These are phyloP conservation scores for Brachionus manjavacas DNA, from an alignment of 1,140 invertebrate species.

Conservation along the genomic window DNA sequence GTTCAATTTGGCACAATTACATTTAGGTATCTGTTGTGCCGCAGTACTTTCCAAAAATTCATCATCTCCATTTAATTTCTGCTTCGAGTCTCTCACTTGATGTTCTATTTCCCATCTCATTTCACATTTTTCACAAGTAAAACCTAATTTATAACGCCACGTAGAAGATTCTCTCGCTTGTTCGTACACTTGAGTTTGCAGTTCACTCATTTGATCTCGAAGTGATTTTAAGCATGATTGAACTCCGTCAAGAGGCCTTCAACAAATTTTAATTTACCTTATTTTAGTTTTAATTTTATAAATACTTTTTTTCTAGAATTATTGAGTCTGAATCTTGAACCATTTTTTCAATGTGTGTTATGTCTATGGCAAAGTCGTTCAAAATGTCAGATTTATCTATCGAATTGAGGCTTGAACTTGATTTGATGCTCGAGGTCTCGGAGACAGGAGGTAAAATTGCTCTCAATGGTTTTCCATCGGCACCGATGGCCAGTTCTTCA, in stretches of 20 bases:
- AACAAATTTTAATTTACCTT: neutral
- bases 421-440: neutral
- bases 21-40: constrained; percentile 32
- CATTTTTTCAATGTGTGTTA: constrained; percentile 42
- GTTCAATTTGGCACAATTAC: constrained; percentile 25
- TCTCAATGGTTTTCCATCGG: constrained; percentile 17
- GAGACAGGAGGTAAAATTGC: constrained; percentile 14
- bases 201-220: constrained; percentile 38
- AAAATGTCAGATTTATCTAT: neutral
- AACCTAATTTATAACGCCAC: constrained; percentile 34
- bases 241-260: constrained; percentile 30
- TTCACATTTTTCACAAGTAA: constrained; percentile 40
- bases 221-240: constrained; percentile 28
- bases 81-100: constrained; percentile 23
- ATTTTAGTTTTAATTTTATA: neutral
- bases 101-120: constrained; percentile 42
- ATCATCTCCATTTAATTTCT: constrained; percentile 1
- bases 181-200: constrained; percentile 41
- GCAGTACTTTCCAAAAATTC: constrained; percentile 32
- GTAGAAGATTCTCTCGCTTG: constrained; percentile 22
- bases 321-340: constrained; percentile 41
- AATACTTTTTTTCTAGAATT: constrained; percentile 3
- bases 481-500: neutral
- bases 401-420: neutral
- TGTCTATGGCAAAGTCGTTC: constrained; percentile 34